Base-by-base conservation (phyloP, 1,140 invertebrate species). In the Teleopsis dalmanni region DNA sequence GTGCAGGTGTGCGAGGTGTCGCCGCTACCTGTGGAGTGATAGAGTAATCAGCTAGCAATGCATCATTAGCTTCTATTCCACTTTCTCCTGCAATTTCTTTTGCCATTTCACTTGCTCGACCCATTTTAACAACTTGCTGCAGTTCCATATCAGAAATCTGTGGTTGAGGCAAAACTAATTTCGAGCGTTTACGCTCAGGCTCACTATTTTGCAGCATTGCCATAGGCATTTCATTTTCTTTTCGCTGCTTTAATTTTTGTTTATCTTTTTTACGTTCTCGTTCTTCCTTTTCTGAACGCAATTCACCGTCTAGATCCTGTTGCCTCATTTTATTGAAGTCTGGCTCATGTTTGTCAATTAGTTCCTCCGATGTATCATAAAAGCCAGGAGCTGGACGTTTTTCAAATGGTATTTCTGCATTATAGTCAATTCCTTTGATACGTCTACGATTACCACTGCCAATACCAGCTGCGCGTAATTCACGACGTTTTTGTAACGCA, bases 401-500 rank as follows among this genome's bases (percentile, higher is more conserved):
- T 64, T 98, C 92, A 77, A 98, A 98, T 1, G 95, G 94, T 59
- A 99, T 91, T 75, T 99, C 97, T 0, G 85, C 81, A 75, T 98
- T 99, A 71, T 99, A 99, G 73, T 99, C 93, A 9, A 99, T 88
- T 6, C 92, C 88, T 11, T 71, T 71, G 8, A 71, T 57, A 29
- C 65, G 59, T 35, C 62, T 64, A 9, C 67, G 56, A 36, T 65
- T 70, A 0, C 68, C 67, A 40, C 65, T 65, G 14, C 68, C 83
- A 59, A 99, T 98, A n/a, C 97, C 97, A 34, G 96, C 97, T 58
- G 96, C 96, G 64, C 94, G 81, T 6, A 99, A 75, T 73, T 99
- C 96, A 45, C 97, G 75, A 13, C 95, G 78, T 71, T 99, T 99
- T 68, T 99, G 97, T 35, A 99, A 70, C 2, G 95, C 90, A 25